Percentiles rank a stretch among this genome's conserved stretches.
These are phyloP conservation scores for Odiellus spinosus DNA, from an alignment of 2,888 invertebrate species.

Conservation along the genomic window DNA sequence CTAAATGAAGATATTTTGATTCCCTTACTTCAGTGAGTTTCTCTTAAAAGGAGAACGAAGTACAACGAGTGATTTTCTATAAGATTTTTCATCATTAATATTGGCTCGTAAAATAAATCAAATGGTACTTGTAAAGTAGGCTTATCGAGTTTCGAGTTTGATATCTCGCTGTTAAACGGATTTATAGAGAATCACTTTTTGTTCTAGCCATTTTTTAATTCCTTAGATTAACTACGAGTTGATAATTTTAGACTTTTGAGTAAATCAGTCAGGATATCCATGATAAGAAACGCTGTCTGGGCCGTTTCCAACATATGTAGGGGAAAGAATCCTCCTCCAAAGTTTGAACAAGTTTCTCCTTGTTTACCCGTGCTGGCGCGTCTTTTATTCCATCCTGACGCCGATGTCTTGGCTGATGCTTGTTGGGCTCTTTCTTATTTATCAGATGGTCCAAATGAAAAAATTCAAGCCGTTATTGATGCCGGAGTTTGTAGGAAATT, in stretches of 20 bases:
- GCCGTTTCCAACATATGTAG: constrained; percentile 91
- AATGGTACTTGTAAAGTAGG: no score
- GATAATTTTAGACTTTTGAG: constrained; percentile 45
- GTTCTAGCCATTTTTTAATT: no score
- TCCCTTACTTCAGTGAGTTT: constrained; percentile 70
- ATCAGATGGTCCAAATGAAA: constrained; percentile 91
- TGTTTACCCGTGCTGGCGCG: constrained; percentile 74
- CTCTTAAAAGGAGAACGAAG: no score
- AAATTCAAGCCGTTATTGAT: constrained; percentile 92
- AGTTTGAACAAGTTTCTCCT: constrained; percentile 58
- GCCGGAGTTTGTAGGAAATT: constrained; percentile 77
- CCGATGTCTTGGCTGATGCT: constrained; percentile 79
- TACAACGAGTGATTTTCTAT: not conserved
- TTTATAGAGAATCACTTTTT: no score
- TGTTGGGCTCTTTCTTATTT: constrained; percentile 95
- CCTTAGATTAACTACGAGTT: no score
- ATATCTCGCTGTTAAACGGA: no score
- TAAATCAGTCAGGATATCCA: constrained; percentile 61
- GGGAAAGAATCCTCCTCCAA: constrained; percentile 90
- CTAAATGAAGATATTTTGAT: constrained; percentile 66
- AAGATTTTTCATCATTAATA: no score
- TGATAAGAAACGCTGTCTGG: constrained; percentile 97
- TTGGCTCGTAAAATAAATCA: no score
- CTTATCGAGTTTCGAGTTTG: no score
- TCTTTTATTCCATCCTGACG: constrained; percentile 68